Evolutionary conservation across 1,140 invertebrate species (phyloP).

Genomic region (Papilio xuthus): DNA sequence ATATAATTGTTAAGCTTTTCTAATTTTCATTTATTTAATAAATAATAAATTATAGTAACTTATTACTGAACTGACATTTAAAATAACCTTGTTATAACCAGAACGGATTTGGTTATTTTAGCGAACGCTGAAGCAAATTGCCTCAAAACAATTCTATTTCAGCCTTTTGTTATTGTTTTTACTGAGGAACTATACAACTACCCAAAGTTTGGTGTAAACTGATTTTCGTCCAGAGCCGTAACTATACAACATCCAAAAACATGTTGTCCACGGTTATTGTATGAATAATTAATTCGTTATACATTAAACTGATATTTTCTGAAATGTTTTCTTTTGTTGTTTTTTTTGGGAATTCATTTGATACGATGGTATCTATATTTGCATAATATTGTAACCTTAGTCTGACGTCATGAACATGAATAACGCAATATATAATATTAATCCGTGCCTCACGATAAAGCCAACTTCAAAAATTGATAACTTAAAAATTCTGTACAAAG

Average conservation of each 20-base stretch:
- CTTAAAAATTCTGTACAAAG: background rate
- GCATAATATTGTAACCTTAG: background rate
- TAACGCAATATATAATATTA: background rate
- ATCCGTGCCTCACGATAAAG: background rate
- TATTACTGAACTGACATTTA: constrained; percentile 33
- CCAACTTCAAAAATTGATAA: background rate
- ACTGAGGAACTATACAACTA: constrained; percentile 34
- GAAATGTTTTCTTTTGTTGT: background rate
- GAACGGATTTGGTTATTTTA: constrained; percentile 27
- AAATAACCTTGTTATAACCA: constrained; percentile 30
- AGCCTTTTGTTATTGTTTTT: constrained; percentile 50
- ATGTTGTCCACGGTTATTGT: background rate
- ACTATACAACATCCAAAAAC: constrained; percentile 3
- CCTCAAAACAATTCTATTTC: constrained; percentile 38
- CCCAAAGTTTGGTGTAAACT: constrained; percentile 18
- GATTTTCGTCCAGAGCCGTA: constrained; percentile 11
- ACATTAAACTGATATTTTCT: background rate
- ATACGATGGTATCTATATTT: background rate
- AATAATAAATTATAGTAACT: background rate
- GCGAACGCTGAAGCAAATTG: constrained; percentile 16
- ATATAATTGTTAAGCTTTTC: background rate
- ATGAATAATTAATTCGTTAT: constrained; percentile 19
- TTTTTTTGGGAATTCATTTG: background rate
- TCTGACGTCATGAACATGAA: background rate
- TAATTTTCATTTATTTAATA: background rate